Evolutionary conservation across 2,888 invertebrate genomes (phyloP).

Genomic region (Meliscaeva auricollis): DNA sequence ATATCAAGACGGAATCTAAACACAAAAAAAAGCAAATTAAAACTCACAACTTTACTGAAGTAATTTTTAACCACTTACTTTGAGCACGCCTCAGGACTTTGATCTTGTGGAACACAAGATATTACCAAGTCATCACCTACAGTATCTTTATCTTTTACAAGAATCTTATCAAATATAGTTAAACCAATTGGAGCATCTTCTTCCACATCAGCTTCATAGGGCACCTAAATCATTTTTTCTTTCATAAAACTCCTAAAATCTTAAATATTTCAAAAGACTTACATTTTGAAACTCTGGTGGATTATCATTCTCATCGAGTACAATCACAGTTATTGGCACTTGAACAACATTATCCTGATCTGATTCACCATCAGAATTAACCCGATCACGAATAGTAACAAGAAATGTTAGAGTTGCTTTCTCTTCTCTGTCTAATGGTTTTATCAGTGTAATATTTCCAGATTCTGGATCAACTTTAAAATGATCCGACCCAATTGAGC

Average conservation of each 20-base stretch:
- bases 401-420: slow-evolving; percentile 91
- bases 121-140: slow-evolving; percentile 93
- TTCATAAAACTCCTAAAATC: neutral
- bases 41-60: neutral
- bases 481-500: slow-evolving; percentile 92
- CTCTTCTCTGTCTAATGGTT: slow-evolving; percentile 92
- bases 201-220: slow-evolving; percentile 91
- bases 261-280: slow-evolving; percentile 80
- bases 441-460: slow-evolving; percentile 91
- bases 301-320: slow-evolving; percentile 95
- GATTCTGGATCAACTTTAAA: slow-evolving; percentile 91
- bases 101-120: slow-evolving; percentile 86
- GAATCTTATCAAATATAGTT: slow-evolving; percentile 89
- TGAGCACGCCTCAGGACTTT: slow-evolving; percentile 82
- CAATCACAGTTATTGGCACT: slow-evolving; percentile 92
- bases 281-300: slow-evolving; percentile 92
- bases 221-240: slow-evolving; percentile 85
- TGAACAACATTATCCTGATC: slow-evolving; percentile 89
- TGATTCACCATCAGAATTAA: slow-evolving; percentile 86
- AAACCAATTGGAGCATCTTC: slow-evolving; percentile 91
- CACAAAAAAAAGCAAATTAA: neutral
- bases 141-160: slow-evolving; percentile 91
- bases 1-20: slow-evolving; percentile 81
- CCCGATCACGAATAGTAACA: slow-evolving; percentile 92
- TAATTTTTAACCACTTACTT: slow-evolving; percentile 79